These are phyloP conservation scores for Hystrix brachyura DNA, from an alignment of 2,113 vertebrate genomes.

Conservation along the genomic window DNA sequence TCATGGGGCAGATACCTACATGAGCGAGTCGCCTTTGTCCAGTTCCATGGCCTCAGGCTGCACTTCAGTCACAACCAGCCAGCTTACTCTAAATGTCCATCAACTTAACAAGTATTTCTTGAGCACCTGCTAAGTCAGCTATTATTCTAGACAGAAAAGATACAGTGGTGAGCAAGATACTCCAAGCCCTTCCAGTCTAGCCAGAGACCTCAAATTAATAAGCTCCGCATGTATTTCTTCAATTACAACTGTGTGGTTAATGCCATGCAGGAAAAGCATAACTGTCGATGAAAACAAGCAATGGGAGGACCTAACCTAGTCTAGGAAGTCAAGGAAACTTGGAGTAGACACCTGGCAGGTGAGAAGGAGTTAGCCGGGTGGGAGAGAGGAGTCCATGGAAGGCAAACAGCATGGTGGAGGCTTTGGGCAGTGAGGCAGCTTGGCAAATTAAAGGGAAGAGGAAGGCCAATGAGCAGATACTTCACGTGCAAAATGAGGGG, in stretches of 20 bases:
- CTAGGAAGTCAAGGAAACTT: neutral
- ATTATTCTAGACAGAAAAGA: neutral
- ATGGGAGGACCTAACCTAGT: neutral
- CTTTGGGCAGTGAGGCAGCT: neutral
- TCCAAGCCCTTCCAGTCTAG: neutral
- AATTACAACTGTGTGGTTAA: neutral
- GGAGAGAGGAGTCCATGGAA: neutral
- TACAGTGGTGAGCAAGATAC: neutral
- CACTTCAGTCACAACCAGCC: neutral
- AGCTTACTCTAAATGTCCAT: neutral
- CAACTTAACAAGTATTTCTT: neutral
- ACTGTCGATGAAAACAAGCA: neutral
- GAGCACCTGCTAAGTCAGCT: neutral
- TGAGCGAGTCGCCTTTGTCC: neutral
- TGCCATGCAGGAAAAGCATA: slow-evolving; percentile 1
- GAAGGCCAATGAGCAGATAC: neutral
- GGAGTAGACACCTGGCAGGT: neutral
- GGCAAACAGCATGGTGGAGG: neutral
- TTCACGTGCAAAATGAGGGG: neutral
- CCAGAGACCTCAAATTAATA: slow-evolving; percentile 23
- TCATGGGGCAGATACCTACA: neutral
- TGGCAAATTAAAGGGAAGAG: neutral
- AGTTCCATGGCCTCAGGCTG: neutral
- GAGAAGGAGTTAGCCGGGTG: neutral
- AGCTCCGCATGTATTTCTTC: neutral